Evolutionary conservation across 2,113 vertebrate species (phyloP).

Genomic region (Heloderma charlesbogerti): DNA sequence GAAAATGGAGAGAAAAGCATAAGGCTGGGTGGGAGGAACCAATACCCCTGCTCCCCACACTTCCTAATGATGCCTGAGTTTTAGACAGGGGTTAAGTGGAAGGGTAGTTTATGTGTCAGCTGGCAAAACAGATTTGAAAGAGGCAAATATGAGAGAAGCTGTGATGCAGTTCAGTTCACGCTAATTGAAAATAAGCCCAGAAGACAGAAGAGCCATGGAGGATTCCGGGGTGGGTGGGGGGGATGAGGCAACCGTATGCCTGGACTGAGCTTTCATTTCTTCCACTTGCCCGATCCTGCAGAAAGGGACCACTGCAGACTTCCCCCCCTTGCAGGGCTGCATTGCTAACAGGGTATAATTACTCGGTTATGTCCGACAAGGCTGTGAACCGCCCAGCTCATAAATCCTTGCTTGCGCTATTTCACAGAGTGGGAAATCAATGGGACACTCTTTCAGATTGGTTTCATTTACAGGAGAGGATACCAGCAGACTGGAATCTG

Average conservation of each 20-base stretch:
- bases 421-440: slow-evolving; percentile 77
- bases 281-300: neutral
- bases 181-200: neutral
- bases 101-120: neutral
- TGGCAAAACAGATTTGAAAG: neutral
- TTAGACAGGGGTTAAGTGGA: neutral
- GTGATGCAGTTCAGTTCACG: neutral
- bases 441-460: slow-evolving; percentile 63
- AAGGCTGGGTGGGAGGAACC: neutral
- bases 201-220: neutral
- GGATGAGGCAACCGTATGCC: neutral
- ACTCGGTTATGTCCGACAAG: slow-evolving; percentile 61
- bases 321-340: neutral
- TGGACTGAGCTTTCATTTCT: neutral
- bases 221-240: neutral
- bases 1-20: neutral
- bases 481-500: neutral
- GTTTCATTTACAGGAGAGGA: slow-evolving; percentile 28
- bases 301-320: neutral
- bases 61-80: neutral
- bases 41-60: neutral
- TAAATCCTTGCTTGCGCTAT: slow-evolving; percentile 76
- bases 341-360: neutral
- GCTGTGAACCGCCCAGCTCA: slow-evolving; percentile 62
- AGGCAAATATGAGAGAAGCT: neutral